Base-by-base conservation (phyloP, 1,140 invertebrate species). In the Adoxophyes honmai region DNA sequence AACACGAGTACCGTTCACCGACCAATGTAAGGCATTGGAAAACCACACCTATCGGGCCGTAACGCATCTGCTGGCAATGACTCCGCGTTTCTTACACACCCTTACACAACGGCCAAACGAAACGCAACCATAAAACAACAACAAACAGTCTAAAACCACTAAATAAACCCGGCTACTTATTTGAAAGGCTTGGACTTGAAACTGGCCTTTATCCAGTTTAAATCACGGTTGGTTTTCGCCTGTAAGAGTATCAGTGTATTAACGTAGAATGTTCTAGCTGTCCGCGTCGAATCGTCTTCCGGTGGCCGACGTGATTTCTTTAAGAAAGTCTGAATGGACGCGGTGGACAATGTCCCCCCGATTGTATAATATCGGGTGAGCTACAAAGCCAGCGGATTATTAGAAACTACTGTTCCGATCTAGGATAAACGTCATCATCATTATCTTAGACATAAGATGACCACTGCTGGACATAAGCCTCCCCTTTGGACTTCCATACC, bases 291-390 rank as follows among this genome's bases (percentile, higher is more conserved):
- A 87, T 87, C 70, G 82, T 81, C 81, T 86, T 87, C 84, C 84
- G 81, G 84, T 70, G 71, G 71, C 55, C 68, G 78, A 87, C 84
- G 82, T 87, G 84, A 87, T 87, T 86, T 86, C 84, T 86, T 78
- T 63, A 85, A 85, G 84, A 87, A 87, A 87, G 81, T 73, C 69
- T 87, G 77, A 80, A 82, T 81, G 78, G 77, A 81, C 65, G 73
- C 70, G 61, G 66, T 85, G 84, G 84, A 84, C 84, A 70, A 77
- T 87, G 84, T 78, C 81, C 80, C 64, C 36, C 72, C 63, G 73
- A 81, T 81, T 86, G 77, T 83, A 63, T 68, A 48, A 48, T 28
- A 28, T 28, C 6, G 21, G 21, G 10, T 18, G 39, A 44, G 39
- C 16, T 21, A 39, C 18, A 28, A 5, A 48, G 42, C 21, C n/a